Base-by-base conservation (phyloP, 2,113 vertebrate species). In the Psammodynastes pulverulentus region DNA sequence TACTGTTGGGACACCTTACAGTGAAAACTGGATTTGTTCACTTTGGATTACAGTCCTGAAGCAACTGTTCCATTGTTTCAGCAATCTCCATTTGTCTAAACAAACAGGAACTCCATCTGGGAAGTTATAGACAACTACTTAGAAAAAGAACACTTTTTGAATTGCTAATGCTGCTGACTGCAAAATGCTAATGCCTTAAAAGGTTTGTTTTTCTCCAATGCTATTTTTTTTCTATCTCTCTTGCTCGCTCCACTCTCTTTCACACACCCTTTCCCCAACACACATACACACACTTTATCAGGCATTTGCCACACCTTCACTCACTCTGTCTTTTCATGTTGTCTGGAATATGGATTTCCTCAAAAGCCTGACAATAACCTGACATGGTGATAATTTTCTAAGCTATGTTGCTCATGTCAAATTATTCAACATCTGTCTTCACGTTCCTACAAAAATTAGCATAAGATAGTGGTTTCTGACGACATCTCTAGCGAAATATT, bases 361-460 rank as follows among this genome's bases (percentile, higher is more conserved):
- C 93, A 90, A 93, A 89, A 95, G 88, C 49, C 90, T 91, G 91
- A 29, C 85, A 93, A 79, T 94, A 96, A 94, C 93, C 95, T 96
- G 97, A 97, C 96, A 97, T 1, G 23, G 96, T 97, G 96, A 98
- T 97, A 97, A 97, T 97, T 98, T 97, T 96, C 96, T 97, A 96
- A 97, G 96, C 97, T 95, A 94, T 96, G 96, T 97, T 97, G 96
- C 95, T 98, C 95, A 94, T 97, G 97, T 98, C 97, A 98, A 97
- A 98, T 98, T 97, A 97, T 97, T 97, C 97, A 97, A 97, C 97
- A 98, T 98, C 98, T 97, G 97, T 98, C 98, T 98, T 98, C 97
- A 96, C 97, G 98, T 97, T 98, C 97, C 95, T 97, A 97, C 96
- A 97, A 97, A 97, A 98, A 98, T 98, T 98, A 98, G 97, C 98